These are phyloP conservation scores for Phocoena phocoena DNA, from an alignment of 2,113 vertebrate genomes.

Conservation along the genomic window DNA sequence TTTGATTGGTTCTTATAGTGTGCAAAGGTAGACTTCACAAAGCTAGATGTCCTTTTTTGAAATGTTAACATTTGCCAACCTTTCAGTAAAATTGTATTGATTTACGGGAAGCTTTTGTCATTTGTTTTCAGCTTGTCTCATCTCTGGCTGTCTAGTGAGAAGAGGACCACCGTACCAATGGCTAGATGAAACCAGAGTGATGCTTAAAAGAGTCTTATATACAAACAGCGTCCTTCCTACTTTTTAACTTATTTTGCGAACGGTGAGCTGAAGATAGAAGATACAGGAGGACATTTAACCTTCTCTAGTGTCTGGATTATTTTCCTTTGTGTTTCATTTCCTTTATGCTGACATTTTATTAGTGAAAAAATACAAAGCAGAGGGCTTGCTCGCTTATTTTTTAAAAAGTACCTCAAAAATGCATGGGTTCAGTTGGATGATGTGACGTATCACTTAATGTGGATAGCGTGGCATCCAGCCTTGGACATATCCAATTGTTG, in stretches of 20 bases:
- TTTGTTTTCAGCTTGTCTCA: not conserved
- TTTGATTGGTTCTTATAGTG: not conserved
- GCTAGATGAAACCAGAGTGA: not conserved
- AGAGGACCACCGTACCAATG: not conserved
- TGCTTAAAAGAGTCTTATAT: not conserved
- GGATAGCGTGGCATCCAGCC: no score
- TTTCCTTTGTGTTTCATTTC: not conserved
- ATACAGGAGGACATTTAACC: no score
- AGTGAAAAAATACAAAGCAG: not conserved
- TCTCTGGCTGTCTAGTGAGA: not conserved
- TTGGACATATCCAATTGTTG: not conserved
- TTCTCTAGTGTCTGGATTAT: not conserved
- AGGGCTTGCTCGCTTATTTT: not conserved
- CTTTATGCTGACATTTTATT: not conserved
- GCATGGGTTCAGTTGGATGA: not conserved
- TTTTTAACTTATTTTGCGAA: fast-evolving
- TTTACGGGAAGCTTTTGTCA: not conserved
- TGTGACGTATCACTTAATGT: not conserved
- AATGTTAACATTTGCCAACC: not conserved
- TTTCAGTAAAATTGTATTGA: not conserved
- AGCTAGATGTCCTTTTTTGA: not conserved
- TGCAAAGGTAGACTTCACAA: not conserved
- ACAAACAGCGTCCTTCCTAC: not conserved
- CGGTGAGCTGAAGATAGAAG: not conserved
- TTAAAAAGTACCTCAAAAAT: not conserved